Evolutionary conservation across 1,140 invertebrate genomes (phyloP), one percentile per base, ranked within the genome.

Genomic region (Samia ricini): DNA sequence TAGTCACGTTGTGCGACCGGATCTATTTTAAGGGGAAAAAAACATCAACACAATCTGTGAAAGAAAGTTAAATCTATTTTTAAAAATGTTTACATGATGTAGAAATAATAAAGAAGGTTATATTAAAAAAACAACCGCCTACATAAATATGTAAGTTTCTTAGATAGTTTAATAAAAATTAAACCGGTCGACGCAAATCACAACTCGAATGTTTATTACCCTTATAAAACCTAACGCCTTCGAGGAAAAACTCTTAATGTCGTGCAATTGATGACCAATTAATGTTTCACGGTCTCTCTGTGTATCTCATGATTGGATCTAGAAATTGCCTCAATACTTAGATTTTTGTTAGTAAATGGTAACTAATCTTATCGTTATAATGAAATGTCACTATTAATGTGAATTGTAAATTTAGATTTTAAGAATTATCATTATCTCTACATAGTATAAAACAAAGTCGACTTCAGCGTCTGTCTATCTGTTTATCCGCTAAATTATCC

Each of bases 241-340:
- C 56, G 10, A 4, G 26, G 56, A 57, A 36, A 20, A 29, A 18
- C 18, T 42, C 12, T 36, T 36, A 36, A 42, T 57, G 56, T 57
- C 56, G 21, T 12, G 8, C 29, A 36, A 61, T 64, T 68, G 51
- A 61, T 23, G 59, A 64, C n/a, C 66, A 68, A 69, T 69, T 69
- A 69, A 61, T 8, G 49, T 60, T 68, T 64, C 33, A 36, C 2
- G 4, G 4, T 36, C 33, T 42, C 10, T 42, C 26, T 42, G 4
- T 42, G 4, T 42, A 12, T 42, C 33, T 42, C 33, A 8, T 26
- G 12, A 42, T 42, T 4, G 4, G 15, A 42, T 42, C 8, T 42
- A 42, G 12, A 5, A 42, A 10, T 10, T 7, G 10, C 4, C 4
- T 12, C 10, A 15, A 15, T 1, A 10, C 7, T 0, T 42, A 5